Base-by-base conservation (phyloP, 2,797 vertebrate genomes). In the Diplodus puntazzo region DNA sequence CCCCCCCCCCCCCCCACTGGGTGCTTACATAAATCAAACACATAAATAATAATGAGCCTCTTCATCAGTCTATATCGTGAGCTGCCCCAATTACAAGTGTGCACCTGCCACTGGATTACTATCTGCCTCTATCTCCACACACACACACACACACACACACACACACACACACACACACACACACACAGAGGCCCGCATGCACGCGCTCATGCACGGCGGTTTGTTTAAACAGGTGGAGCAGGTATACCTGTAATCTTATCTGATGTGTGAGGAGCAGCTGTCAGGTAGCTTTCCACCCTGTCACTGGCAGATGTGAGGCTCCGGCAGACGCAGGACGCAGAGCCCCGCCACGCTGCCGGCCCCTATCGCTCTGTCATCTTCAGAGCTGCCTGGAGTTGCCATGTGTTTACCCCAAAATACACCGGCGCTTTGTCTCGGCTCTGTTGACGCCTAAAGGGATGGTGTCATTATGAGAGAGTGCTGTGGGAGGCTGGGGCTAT, bases 241-340 rank as follows among this genome's bases (percentile, higher is more conserved):
- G 80, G 77, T 90, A 61, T 88, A 92, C 88, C 90, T 93, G 90
- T 90, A 88, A 92, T 92, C 90, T 92, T 91, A 91, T 92, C 90
- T 89, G 88, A 89, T 85, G 83, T 85, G 87, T 85, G 91, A 90
- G 88, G 48, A 85, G 91, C 92, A 93, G 91, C 86, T 91, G 92
- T 91, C 91, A 88, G 90, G 87, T 83, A 87, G 73, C 83, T 89
- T 86, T 89, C 88, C 85, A 84, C 69, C 39, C 50, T 53, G 80
- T 82, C 79, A 62, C 58, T 0, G 61, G 84, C 84, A 87, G 89
- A 89, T 72, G 89, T 39, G 57, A 60, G 2, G 80, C 80, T 72
- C 54, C 11, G 57, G 77, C 50, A 48, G 68, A 20, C 10, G 49
- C 3, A 45, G 73, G 80, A 74, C 20, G 23, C 71, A 0, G 25